Conservation (phyloP, 2,113 vertebrate species). For the Labeo rohita region DNA sequence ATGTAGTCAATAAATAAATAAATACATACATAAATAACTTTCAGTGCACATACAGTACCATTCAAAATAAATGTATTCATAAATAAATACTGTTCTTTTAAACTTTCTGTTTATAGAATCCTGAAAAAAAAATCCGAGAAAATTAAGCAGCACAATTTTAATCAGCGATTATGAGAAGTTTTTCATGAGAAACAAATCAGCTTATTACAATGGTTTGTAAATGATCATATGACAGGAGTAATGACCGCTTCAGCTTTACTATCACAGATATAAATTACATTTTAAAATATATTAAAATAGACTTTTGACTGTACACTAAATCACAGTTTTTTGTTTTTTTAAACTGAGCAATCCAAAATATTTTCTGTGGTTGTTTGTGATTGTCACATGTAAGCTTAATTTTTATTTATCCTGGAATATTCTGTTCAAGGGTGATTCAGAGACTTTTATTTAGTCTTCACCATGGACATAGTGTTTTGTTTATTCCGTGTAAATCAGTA, state of each 20-base stretch:
- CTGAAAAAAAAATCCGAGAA: too few relatives aligned
- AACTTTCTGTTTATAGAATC: background rate
- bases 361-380: background rate
- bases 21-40: too few relatives aligned
- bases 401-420: background rate
- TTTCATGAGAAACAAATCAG: background rate
- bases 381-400: background rate
- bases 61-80: background rate
- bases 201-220: background rate
- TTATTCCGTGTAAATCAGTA: background rate
- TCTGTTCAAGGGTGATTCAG: background rate
- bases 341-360: background rate
- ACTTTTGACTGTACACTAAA: background rate
- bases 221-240: background rate
- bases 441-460: slow-evolving; percentile 23
- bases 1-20: background rate
- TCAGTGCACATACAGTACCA: background rate
- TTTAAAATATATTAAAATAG: too few relatives aligned
- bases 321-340: background rate
- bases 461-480: slow-evolving; percentile 3
- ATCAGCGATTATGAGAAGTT: too few relatives aligned
- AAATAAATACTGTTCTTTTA: background rate
- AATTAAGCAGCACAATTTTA: too few relatives aligned
- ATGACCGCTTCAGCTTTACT: background rate
- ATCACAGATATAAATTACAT: background rate